phyloP scores from a whole-genome alignment of 2,888 invertebrate species.

The Epirrhoe alternata region DNA sequence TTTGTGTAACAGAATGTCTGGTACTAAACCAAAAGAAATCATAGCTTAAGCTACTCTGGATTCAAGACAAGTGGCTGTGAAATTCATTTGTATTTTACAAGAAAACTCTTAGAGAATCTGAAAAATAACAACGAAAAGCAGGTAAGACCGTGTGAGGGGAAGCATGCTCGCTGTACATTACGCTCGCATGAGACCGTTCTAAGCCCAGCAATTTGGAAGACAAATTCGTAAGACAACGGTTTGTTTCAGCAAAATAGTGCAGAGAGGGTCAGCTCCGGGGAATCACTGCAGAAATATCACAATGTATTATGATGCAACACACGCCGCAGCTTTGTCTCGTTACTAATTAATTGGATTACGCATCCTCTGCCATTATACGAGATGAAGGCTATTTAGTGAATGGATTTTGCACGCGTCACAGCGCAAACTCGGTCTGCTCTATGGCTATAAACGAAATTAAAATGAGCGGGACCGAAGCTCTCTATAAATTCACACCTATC shows the following conservation, averaged over 20 bases:
- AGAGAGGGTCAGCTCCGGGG: slow-evolving; percentile 41
- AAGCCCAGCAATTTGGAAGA: slow-evolving; percentile 50
- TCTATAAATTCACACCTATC: slow-evolving; percentile 38
- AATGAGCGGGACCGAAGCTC: slow-evolving; percentile 38
- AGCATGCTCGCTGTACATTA: slow-evolving; percentile 41
- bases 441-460: slow-evolving; percentile 63
- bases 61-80: slow-evolving; percentile 28
- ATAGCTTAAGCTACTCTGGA: slow-evolving; percentile 2
- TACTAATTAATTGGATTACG: slow-evolving; percentile 78
- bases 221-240: slow-evolving; percentile 51
- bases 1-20: not conserved
- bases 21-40: not conserved
- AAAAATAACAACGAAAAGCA: slow-evolving; percentile 37
- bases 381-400: slow-evolving; percentile 74
- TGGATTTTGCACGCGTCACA: slow-evolving; percentile 71
- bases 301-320: slow-evolving; percentile 55
- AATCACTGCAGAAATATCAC: slow-evolving; percentile 37
- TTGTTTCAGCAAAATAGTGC: slow-evolving; percentile 49
- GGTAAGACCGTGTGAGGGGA: slow-evolving; percentile 39
- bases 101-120: slow-evolving; percentile 36
- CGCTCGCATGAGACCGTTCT: slow-evolving; percentile 47
- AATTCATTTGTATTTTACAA: slow-evolving; percentile 38
- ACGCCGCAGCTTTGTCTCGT: slow-evolving; percentile 67
- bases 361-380: slow-evolving; percentile 71
- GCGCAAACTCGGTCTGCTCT: slow-evolving; percentile 61